Base-by-base conservation (phyloP, 2,888 invertebrate species). In the Drosophila borealis region DNA sequence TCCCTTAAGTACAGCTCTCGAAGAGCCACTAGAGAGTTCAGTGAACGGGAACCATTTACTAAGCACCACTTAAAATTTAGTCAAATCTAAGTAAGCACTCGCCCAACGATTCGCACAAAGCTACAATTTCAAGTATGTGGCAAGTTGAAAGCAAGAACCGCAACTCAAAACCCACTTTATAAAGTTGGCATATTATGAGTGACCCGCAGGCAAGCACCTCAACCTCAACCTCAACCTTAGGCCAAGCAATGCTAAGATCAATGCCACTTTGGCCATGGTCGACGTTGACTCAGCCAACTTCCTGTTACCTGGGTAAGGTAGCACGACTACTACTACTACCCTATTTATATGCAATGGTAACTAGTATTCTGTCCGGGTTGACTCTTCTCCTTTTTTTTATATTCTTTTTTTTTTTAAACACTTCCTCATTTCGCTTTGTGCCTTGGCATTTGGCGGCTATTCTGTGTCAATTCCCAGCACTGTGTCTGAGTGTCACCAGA, bases 391-490 rank as follows among this genome's bases (percentile, higher is more conserved):
- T 37, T 37, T 4, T 17, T 44, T 56, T 44, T 1, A 14, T 50
- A 29, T 42, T 29, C 19, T 45, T 59, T 51, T 53, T 66, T 71
- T 74, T 75, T 72, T 67, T 45, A 81, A 89, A 84, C 81, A 81
- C 85, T 86, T 86, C 85, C 85, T 87, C 81, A 81, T 89, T 85
- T 83, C 77, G 74, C 81, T 82, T 79, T 84, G 82, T 85, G 74
- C 70, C 64, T 45, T 74, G 82, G 74, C 82, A 82, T 88, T 83
- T 83, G 88, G 86, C 83, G 82, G 78, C 82, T 86, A 82, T 88
- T 82, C 82, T 88, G 82, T 82, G 88, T 82, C 82, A 88, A 82
- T 81, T 82, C 86, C 82, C 74, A 81, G 88, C 83, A 76, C 86
- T 80, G 87, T 81, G 84, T 80, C 78, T 74, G 87, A 72, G 76